A percentile compares a stretch with the other conserved stretches of the same genome.
Conservation (phyloP, 2,113 vertebrate species). For the Leptosomus discolor region DNA sequence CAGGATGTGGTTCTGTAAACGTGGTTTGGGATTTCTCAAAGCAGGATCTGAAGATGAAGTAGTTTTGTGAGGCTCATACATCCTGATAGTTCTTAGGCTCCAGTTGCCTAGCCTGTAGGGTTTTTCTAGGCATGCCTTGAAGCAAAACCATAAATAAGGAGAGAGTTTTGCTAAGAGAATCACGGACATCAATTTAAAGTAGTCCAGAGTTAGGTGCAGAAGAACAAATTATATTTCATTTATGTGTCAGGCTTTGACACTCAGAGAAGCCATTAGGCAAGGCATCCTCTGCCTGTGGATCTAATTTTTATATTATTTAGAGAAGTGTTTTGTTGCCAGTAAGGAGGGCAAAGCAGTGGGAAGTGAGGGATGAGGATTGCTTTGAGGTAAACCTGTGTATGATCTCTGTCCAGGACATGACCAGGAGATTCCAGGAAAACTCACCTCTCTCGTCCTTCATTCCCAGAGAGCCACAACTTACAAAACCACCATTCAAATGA, state of each 20-base stretch:
- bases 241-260: not conserved
- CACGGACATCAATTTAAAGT: not conserved
- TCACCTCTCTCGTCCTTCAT: not conserved
- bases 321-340: not conserved
- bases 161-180: not conserved
- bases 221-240: not conserved
- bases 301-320: not conserved
- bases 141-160: not conserved
- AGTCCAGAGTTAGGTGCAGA: not conserved
- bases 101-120: not conserved
- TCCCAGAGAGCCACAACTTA: not conserved
- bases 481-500: not conserved
- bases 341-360: not conserved
- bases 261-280: not conserved
- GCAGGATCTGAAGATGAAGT: not conserved
- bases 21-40: not conserved
- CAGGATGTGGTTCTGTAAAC: not conserved
- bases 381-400: not conserved
- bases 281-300: not conserved
- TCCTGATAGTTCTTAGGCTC: not conserved
- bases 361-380: not conserved
- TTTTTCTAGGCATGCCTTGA: not conserved
- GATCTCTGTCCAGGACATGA: not conserved
- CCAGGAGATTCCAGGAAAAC: not conserved
- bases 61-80: not conserved